Evolutionary conservation across 2,888 invertebrate genomes (phyloP).

Genomic region (Lepidochrysops patricia): DNA sequence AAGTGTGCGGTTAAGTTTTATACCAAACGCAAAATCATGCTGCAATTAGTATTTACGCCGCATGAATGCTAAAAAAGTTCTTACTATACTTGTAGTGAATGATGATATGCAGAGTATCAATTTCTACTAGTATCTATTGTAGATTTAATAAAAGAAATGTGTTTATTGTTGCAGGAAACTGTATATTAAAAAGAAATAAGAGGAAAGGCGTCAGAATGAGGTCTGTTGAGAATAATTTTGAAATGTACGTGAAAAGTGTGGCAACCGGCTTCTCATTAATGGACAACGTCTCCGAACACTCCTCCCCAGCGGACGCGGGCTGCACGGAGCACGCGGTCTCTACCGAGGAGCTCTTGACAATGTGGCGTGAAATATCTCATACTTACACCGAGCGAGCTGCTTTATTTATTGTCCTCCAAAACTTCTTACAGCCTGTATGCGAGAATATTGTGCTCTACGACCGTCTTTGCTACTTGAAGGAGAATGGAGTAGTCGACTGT

Average conservation of each 20-base stretch:
- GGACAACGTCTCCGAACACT: constrained; percentile 17
- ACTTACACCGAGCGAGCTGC: constrained; percentile 42
- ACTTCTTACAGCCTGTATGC: constrained; percentile 45
- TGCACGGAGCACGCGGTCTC: constrained; percentile 28
- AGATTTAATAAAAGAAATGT: background rate
- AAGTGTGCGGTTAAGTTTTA: no score
- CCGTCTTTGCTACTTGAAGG: constrained; percentile 48
- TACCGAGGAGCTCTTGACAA: constrained; percentile 35
- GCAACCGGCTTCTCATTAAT: constrained; percentile 39
- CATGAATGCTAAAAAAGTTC: no score
- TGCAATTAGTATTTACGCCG: no score
- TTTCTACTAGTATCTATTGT: no score
- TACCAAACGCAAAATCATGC: no score
- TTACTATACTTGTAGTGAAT: no score
- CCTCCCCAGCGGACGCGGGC: background rate
- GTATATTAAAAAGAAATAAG: constrained; percentile 53
- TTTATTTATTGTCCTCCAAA: constrained; percentile 51
- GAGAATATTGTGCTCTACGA: constrained; percentile 58
- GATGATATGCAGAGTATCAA: no score
- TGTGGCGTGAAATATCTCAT: constrained; percentile 41
- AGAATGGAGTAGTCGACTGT: constrained; percentile 43
- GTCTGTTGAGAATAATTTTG: constrained; percentile 40
- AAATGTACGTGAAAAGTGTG: constrained; percentile 43
- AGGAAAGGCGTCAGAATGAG: constrained; percentile 55
- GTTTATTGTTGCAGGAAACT: constrained; percentile 54